phyloP scores from a whole-genome alignment of 2,113 vertebrate genomes.

The Neodon shergylaensis region DNA sequence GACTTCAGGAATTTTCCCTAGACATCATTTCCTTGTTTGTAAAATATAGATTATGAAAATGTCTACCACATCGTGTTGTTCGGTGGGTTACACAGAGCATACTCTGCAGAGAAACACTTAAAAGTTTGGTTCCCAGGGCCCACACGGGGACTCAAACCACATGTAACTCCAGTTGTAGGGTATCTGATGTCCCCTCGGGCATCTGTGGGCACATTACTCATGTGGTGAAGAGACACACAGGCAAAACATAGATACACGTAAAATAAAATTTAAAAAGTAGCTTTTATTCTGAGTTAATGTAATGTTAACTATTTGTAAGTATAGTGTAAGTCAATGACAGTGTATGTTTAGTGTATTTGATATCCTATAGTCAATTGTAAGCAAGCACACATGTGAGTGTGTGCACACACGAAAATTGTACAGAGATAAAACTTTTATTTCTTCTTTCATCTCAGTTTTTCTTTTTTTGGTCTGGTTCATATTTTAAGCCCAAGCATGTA shows the following conservation, averaged over 20 bases:
- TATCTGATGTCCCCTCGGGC: neutral
- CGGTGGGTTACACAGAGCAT: neutral
- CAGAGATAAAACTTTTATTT: constrained; percentile 41
- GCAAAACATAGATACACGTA: neutral
- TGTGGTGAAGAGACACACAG: neutral
- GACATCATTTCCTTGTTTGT: constrained; percentile 26
- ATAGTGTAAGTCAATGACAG: neutral
- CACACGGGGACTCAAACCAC: neutral
- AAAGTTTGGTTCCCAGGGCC: neutral
- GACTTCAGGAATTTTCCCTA: constrained; percentile 3
- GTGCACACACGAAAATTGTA: neutral
- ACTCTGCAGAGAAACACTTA: neutral
- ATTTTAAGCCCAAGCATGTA: constrained; percentile 57
- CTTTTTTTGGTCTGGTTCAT: constrained; percentile 2
- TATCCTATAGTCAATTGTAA: neutral
- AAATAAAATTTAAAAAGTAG: constrained; percentile 13
- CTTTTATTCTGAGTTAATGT: constrained; percentile 24
- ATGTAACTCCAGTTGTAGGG: neutral
- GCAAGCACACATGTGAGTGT: neutral
- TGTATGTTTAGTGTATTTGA: neutral
- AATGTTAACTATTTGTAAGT: constrained; percentile 20
- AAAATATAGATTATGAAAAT: constrained; percentile 15
- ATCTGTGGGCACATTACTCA: neutral
- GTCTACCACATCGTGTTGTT: neutral
- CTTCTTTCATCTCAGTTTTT: neutral